These are phyloP conservation scores for Horisme vitalbata DNA, from an alignment of 2,888 invertebrate genomes.

Conservation along the genomic window DNA sequence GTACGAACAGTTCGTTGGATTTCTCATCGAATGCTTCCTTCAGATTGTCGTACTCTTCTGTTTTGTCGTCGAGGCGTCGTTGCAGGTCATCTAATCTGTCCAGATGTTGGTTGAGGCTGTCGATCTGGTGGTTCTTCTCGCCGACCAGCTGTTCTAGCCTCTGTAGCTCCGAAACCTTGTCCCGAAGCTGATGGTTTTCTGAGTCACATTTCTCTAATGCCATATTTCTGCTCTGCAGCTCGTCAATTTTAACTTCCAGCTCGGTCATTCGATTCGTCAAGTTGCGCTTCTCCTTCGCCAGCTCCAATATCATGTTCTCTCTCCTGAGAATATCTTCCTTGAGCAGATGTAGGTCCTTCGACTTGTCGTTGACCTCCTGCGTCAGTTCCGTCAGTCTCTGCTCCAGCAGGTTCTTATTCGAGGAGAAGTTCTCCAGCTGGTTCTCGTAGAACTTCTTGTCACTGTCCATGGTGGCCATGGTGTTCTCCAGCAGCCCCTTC, in stretches of 20 bases:
- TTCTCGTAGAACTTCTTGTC: constrained; percentile 83
- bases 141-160: constrained; percentile 79
- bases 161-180: constrained; percentile 73
- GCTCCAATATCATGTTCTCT: constrained; percentile 82
- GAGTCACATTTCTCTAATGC: constrained; percentile 61
- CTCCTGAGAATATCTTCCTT: constrained; percentile 82
- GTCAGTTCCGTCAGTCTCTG: constrained; percentile 83
- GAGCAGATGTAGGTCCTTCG: constrained; percentile 77
- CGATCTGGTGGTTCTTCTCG: constrained; percentile 81
- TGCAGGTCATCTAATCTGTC: constrained; percentile 76
- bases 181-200: constrained; percentile 73
- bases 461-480: constrained; percentile 75
- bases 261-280: constrained; percentile 74
- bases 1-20: constrained; percentile 65
- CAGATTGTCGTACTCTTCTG: constrained; percentile 71
- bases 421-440: constrained; percentile 78
- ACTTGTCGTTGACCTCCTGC: constrained; percentile 77
- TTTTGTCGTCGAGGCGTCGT: constrained; percentile 75
- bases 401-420: constrained; percentile 78
- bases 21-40: constrained; percentile 75
- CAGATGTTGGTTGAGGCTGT: constrained; percentile 75
- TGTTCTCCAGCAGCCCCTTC: constrained; percentile 72
- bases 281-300: constrained; percentile 82
- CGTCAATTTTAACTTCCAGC: constrained; percentile 76
- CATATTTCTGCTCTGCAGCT: constrained; percentile 69